Conservation (phyloP, 2,888 invertebrate species). For the Drosophila nr. fundita region DNA sequence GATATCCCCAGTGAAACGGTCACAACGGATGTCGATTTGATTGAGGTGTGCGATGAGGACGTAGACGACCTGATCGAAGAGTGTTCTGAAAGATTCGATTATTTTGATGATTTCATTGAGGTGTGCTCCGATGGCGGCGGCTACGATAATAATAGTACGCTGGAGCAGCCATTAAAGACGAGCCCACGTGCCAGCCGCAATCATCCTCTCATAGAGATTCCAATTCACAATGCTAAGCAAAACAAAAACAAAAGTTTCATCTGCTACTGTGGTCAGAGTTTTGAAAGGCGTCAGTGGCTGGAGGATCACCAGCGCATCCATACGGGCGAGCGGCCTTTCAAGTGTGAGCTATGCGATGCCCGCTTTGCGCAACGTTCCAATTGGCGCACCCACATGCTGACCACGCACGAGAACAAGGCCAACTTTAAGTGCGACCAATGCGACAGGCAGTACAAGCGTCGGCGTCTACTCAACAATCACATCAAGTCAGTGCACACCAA, state of each 20-base stretch:
- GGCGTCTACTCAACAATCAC: conserved; percentile 92
- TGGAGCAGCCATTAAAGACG: background rate
- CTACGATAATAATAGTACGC: background rate
- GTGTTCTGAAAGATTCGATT: background rate
- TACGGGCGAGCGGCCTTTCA: conserved; percentile 92
- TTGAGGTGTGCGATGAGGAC: background rate
- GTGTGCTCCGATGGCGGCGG: background rate
- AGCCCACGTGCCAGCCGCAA: background rate
- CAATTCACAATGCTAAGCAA: background rate
- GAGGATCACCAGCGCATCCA: conserved; percentile 93
- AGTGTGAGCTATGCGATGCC: conserved; percentile 91
- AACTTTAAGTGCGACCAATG: conserved; percentile 89
- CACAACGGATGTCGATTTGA: background rate
- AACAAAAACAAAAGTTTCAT: conserved; percentile 1
- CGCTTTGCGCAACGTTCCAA: conserved; percentile 93
- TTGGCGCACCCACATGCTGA: conserved; percentile 91
- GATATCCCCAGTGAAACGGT: background rate
- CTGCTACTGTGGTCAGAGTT: conserved; percentile 26
- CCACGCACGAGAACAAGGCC: conserved; percentile 92
- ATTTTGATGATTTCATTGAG: background rate
- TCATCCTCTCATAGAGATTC: too few species aligned
- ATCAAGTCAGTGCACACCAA: conserved; percentile 92
- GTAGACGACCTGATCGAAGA: background rate
- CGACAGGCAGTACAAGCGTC: conserved; percentile 89
- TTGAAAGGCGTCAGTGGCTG: conserved; percentile 90